phyloP scores from a whole-genome alignment of 2,113 vertebrate genomes.

The Phalacrocorax pelagicus region DNA sequence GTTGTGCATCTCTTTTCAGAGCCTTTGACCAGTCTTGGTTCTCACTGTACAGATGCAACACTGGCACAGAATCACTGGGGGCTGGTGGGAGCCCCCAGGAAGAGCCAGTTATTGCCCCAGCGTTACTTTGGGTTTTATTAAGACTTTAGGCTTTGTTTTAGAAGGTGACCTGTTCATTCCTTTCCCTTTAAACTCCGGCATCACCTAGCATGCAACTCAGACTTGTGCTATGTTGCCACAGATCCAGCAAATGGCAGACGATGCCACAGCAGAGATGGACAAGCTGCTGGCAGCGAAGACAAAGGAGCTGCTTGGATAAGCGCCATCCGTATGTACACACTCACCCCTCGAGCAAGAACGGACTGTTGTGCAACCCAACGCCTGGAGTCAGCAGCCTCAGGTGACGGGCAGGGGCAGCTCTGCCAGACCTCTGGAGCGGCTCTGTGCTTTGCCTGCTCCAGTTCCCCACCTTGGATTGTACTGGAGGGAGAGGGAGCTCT shows the following conservation, averaged over 20 bases:
- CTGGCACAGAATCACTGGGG: neutral
- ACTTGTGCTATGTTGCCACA: constrained; percentile 50
- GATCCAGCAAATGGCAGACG: constrained; percentile 94
- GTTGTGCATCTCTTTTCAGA: neutral
- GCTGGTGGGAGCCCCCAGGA: neutral
- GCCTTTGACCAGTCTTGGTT: neutral
- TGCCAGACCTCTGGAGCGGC: neutral
- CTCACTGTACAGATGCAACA: accelerated
- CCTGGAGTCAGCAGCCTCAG: neutral
- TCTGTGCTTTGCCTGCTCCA: neutral
- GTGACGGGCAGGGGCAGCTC: neutral
- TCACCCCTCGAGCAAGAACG: neutral
- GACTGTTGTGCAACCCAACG: accelerated
- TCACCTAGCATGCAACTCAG: neutral
- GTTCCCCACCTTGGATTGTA: neutral
- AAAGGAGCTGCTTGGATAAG: constrained; percentile 88
- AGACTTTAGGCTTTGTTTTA: neutral
- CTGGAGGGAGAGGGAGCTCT: neutral
- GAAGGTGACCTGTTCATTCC: neutral
- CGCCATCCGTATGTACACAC: accelerated
- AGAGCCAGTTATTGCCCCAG: neutral
- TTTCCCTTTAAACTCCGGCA: neutral
- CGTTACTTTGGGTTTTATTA: neutral
- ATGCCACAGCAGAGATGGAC: constrained; percentile 80
- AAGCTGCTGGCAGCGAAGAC: constrained; percentile 88